Evolutionary conservation across 1,140 invertebrate genomes (phyloP).

Genomic region (Zaprionus taronus): DNA sequence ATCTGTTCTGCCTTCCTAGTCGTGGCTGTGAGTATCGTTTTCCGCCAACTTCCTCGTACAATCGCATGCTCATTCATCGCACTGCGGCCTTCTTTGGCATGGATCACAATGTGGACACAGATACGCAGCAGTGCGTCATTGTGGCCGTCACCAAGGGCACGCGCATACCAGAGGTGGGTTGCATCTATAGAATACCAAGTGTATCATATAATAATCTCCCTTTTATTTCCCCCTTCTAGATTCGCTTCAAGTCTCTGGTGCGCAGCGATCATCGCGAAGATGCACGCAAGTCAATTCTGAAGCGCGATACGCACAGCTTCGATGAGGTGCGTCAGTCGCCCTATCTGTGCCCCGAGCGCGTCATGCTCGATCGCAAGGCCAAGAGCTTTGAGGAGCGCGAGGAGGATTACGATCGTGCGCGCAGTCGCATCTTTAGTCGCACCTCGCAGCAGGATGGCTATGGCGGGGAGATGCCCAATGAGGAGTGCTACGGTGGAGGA

Average conservation of each 20-base stretch:
- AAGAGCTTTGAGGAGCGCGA: slow-evolving; percentile 96
- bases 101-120: slow-evolving; percentile 95
- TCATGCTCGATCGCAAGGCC: slow-evolving; percentile 89
- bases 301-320: slow-evolving; percentile 91
- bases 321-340: slow-evolving; percentile 86
- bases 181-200: not conserved
- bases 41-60: slow-evolving; percentile 96
- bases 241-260: slow-evolving; percentile 87
- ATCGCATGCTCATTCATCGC: slow-evolving; percentile 97
- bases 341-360: slow-evolving; percentile 86
- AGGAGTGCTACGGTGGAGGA: slow-evolving; percentile 65
- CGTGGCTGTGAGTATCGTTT: slow-evolving; percentile 91
- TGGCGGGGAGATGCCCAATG: slow-evolving; percentile 42
- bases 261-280: slow-evolving; percentile 87
- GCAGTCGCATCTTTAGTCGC: slow-evolving; percentile 92
- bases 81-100: slow-evolving; percentile 96
- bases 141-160: slow-evolving; percentile 89
- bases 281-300: slow-evolving; percentile 92
- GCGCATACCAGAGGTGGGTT: slow-evolving; percentile 87
- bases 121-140: slow-evolving; percentile 92
- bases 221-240: slow-evolving; percentile 57
- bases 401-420: slow-evolving; percentile 93
- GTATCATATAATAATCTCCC: slow-evolving; percentile 9
- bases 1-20: slow-evolving; percentile 63
- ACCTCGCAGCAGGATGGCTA: slow-evolving; percentile 68